Evolutionary conservation across 2,113 vertebrate species (phyloP).

Genomic region (Numida meleagris): DNA sequence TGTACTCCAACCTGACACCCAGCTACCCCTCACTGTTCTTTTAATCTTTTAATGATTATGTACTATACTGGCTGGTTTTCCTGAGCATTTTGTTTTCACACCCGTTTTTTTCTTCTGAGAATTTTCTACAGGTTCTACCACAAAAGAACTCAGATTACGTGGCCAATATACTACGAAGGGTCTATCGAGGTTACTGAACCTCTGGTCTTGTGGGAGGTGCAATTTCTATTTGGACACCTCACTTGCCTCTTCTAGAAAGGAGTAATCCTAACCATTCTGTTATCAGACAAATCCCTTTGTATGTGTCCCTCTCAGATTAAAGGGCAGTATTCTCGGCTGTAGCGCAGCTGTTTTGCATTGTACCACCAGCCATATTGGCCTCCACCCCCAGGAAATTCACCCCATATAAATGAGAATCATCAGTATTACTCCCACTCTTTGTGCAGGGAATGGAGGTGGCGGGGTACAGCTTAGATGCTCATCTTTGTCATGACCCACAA

Average conservation of each 20-base stretch:
- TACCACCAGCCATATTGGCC: background rate
- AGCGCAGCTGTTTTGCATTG: slow-evolving; percentile 30
- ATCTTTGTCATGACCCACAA: background rate
- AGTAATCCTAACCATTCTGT: slow-evolving; percentile 19
- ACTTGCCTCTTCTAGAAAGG: slow-evolving; percentile 32
- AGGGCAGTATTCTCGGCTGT: slow-evolving; percentile 31
- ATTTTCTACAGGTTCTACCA: background rate
- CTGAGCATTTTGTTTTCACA: background rate
- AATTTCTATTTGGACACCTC: slow-evolving; percentile 37
- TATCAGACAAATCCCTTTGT: slow-evolving; percentile 54
- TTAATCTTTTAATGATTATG: background rate
- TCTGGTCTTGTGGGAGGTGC: slow-evolving; percentile 19
- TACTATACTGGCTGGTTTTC: background rate
- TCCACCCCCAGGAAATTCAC: slow-evolving; percentile 50
- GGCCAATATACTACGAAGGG: background rate
- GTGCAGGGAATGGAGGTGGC: background rate
- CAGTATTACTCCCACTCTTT: slow-evolving; percentile 28
- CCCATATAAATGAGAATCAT: slow-evolving; percentile 4
- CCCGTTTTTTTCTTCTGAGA: background rate
- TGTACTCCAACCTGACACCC: background rate
- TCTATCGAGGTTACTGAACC: background rate
- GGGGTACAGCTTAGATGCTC: background rate
- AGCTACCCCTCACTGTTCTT: background rate
- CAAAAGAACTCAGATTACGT: background rate
- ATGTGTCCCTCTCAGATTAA: slow-evolving; percentile 46